Conservation (phyloP, 1,140 invertebrate genomes). For the Dendrolimus kikuchii region DNA sequence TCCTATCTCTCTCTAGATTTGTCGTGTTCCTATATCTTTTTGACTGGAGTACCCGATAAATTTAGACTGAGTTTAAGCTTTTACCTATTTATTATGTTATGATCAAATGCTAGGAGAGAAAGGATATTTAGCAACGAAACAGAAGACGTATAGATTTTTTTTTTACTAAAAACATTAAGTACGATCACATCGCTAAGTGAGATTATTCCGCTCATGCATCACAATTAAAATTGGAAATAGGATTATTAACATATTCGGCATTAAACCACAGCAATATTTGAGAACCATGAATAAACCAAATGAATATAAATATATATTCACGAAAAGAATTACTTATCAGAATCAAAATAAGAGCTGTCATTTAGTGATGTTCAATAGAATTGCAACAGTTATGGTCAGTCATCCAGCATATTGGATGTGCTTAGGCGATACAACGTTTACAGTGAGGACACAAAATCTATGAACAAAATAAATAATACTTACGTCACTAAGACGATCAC, state of each 20-base stretch:
- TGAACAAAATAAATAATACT: constrained; percentile 48
- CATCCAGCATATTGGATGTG: too few species aligned
- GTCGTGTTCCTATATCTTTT: too few species aligned
- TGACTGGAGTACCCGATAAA: too few species aligned
- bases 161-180: constrained; percentile 29
- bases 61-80: too few species aligned
- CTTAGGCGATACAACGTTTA: too few species aligned
- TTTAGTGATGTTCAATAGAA: too few species aligned
- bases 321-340: too few species aligned
- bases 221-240: constrained; percentile 6
- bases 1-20: constrained; percentile 33
- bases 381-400: too few species aligned
- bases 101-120: constrained; percentile 16
- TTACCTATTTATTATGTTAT: too few species aligned
- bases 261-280: constrained; percentile 7
- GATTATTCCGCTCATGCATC: constrained; percentile 22
- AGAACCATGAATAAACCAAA: not conserved
- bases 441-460: not conserved
- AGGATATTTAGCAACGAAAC: constrained; percentile 31
- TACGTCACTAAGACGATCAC: constrained; percentile 86
- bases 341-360: too few species aligned
- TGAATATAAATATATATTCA: not conserved
- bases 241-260: constrained; percentile 3
- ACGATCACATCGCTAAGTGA: constrained; percentile 34
- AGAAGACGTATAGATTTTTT: constrained; percentile 20